These are phyloP conservation scores for Aquatica leii DNA, from an alignment of 2,888 invertebrate genomes.

Conservation along the genomic window DNA sequence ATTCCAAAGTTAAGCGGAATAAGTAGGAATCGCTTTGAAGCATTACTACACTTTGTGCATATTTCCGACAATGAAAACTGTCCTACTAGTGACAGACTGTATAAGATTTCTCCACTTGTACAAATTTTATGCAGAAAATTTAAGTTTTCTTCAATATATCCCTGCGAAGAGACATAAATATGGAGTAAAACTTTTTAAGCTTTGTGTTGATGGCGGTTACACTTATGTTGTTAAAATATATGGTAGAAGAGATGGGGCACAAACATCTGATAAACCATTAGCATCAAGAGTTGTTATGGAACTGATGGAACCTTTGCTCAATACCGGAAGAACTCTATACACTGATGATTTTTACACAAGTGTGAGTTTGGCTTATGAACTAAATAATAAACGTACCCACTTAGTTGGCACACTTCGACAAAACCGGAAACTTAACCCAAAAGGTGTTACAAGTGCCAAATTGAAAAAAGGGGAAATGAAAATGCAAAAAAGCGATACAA, in stretches of 20 bases:
- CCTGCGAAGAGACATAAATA: background rate
- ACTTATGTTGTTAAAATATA: background rate
- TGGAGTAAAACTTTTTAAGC: background rate
- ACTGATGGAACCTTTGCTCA: background rate
- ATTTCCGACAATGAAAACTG: background rate
- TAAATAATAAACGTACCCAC: background rate
- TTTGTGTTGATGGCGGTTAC: too few species aligned
- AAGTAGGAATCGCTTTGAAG: background rate
- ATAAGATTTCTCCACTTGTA: too few species aligned
- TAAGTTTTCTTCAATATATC: background rate
- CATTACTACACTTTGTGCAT: too few species aligned
- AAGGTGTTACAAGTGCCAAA: background rate
- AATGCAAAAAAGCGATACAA: background rate
- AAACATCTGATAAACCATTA: background rate
- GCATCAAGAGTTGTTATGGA: background rate
- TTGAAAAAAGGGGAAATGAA: background rate
- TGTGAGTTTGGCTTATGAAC: background rate
- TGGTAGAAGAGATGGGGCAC: background rate
- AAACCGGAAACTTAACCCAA: background rate
- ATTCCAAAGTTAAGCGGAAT: background rate
- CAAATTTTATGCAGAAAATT: background rate
- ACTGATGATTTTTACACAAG: background rate
- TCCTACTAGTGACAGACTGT: background rate
- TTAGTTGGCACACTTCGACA: background rate
- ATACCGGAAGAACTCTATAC: too few species aligned